Percentiles rank a stretch among this genome's conserved stretches.
Conservation (phyloP, 2,888 invertebrate species). For the Zygothrica quintamaculata region DNA sequence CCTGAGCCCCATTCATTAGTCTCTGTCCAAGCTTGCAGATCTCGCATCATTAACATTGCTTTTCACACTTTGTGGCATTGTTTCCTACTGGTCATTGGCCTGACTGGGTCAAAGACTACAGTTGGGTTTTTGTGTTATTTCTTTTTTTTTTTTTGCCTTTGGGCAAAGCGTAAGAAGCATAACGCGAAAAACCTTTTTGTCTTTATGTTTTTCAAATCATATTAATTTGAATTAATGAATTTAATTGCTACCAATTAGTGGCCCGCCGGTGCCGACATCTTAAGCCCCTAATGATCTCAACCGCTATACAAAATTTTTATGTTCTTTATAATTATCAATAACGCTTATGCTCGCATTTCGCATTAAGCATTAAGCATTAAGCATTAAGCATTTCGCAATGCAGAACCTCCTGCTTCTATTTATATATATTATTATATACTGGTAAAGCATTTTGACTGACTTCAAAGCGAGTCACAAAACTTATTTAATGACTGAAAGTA, state of each 20-base stretch:
- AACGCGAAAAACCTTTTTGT: slow-evolving; percentile 40
- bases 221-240: slow-evolving; percentile 79
- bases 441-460: slow-evolving; percentile 9
- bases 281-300: slow-evolving; percentile 55
- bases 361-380: slow-evolving; percentile 24
- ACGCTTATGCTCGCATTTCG: slow-evolving; percentile 8
- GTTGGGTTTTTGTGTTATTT: no score
- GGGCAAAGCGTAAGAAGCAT: slow-evolving; percentile 40
- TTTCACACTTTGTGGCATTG: slow-evolving; percentile 71
- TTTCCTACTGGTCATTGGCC: slow-evolving; percentile 73
- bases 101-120: slow-evolving; percentile 43
- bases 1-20: slow-evolving; percentile 50
- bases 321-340: slow-evolving; percentile 56
- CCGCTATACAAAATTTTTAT: slow-evolving; percentile 54
- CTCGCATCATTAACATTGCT: slow-evolving; percentile 69
- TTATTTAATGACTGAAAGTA: slow-evolving; percentile 55
- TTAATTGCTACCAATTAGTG: slow-evolving; percentile 76
- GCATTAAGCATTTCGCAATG: no score
- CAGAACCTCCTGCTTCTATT: no score
- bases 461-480: slow-evolving; percentile 18
- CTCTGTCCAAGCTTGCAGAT: slow-evolving; percentile 34
- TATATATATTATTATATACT: no score
- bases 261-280: slow-evolving; percentile 62
- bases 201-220: slow-evolving; percentile 68
- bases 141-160: no score